These are phyloP conservation scores for Scolopax mira DNA, from an alignment of 2,113 vertebrate species.

Conservation along the genomic window DNA sequence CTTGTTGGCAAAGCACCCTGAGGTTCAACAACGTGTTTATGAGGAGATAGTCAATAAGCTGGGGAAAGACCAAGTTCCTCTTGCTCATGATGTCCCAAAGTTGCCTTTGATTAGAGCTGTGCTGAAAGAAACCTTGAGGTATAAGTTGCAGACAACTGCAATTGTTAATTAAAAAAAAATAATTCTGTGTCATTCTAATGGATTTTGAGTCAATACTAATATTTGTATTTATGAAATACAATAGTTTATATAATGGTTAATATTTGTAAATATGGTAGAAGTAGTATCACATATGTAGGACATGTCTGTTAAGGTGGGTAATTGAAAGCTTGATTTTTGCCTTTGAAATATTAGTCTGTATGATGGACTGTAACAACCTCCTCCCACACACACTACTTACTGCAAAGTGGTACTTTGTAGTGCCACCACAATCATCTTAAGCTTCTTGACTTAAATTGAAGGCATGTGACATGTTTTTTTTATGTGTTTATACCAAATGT, in stretches of 20 bases:
- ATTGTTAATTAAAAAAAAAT: not conserved
- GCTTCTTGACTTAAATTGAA: not conserved
- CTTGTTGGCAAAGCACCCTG: constrained; percentile 84
- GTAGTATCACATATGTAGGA: not conserved
- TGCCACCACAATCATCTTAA: not conserved
- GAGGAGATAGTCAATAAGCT: constrained; percentile 77
- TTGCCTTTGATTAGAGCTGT: constrained; percentile 87
- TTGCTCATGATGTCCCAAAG: constrained; percentile 77
- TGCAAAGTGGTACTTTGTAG: not conserved
- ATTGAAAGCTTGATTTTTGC: not conserved
- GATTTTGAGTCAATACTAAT: not conserved
- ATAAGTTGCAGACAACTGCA: constrained; percentile 39
- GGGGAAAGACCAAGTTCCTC: constrained; percentile 72
- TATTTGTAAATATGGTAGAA: not conserved
- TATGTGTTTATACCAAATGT: not conserved
- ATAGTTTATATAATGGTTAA: not conserved
- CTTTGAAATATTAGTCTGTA: not conserved
- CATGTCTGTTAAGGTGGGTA: not conserved
- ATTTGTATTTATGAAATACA: not conserved
- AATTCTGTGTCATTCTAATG: not conserved
- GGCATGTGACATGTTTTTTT: not conserved
- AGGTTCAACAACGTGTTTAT: constrained; percentile 81
- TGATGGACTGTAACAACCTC: not conserved
- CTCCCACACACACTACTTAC: not conserved
- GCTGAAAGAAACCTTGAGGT: constrained; percentile 93